Base-by-base conservation (phyloP, 2,888 invertebrate species). In the Neoitamus cyanurus region DNA sequence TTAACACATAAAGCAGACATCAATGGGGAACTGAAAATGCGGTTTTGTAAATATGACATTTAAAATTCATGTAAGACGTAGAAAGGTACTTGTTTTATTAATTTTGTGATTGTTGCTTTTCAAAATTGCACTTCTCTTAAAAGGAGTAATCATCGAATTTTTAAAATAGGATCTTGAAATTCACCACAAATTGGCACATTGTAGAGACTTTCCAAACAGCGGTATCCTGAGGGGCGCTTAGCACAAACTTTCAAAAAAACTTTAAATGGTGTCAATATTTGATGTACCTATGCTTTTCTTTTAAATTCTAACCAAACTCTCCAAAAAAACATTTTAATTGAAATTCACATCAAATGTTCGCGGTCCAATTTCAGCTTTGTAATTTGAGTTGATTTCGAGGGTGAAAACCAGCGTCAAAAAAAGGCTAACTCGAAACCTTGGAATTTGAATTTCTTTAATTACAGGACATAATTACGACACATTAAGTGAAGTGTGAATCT, bases 1-100 rank as follows among this genome's bases (percentile, higher is more conserved):
- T 91, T 92, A 11, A 94, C 92, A 83, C 94, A 90, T 87, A 91
- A 87, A 85, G 90, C 90, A 80, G 90, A 90, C 91, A 91, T 91
- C 87, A 91, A 88, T 84, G 91, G 91, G 15, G 91, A 91, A 87
- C 91, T 91, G 58, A 3, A 58, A 58, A 25, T 15, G 11, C 20
- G 9, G 20, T 9, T 15, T 58, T 25, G 58, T 58, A 9, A 25
- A 4, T 58, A 6, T 58, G 15, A 5, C 5, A 15, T 15, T n/a
- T 13, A 42, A 6, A n/a, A n/a, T n/a, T n/a, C n/a, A n/a, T n/a
- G n/a, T n/a, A n/a, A n/a, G n/a, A n/a, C n/a, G n/a, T n/a, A n/a
- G n/a, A n/a, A n/a, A n/a, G n/a, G n/a, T n/a, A n/a, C n/a, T n/a
- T n/a, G n/a, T n/a, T n/a, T n/a, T n/a, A n/a, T n/a, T n/a, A n/a